Conservation (phyloP, 1,140 invertebrate genomes). For the Sminthurides bifidus region DNA sequence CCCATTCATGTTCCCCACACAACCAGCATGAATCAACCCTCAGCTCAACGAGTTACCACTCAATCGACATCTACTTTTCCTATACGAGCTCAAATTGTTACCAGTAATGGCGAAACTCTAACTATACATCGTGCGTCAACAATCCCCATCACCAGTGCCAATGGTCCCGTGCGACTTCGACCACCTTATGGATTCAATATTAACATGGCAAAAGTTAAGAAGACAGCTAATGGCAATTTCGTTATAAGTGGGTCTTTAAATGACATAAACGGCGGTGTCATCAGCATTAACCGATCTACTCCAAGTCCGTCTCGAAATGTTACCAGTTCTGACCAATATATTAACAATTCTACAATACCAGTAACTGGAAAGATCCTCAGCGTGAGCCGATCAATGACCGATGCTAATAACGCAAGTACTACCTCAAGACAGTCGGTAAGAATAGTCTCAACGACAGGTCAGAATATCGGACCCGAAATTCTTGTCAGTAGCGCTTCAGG, state of each 20-base stretch:
- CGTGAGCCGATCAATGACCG: too few relatives aligned
- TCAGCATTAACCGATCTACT: background rate
- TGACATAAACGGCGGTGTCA: background rate
- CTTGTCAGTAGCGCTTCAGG: too few relatives aligned
- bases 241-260: constrained; percentile 4
- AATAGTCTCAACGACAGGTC: too few relatives aligned
- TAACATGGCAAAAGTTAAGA: constrained; percentile 16
- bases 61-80: too few relatives aligned
- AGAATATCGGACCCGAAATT: too few relatives aligned
- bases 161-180: constrained; percentile 10
- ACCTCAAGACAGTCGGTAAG: too few relatives aligned
- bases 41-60: too few relatives aligned
- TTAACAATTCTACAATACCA: constrained; percentile 4
- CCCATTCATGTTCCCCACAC: too few relatives aligned
- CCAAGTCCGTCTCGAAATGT: background rate
- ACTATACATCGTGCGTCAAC: constrained; percentile 27
- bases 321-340: background rate
- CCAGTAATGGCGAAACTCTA: constrained; percentile 29
- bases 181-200: constrained; percentile 12
- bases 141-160: constrained; percentile 2
- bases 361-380: background rate
- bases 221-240: background rate
- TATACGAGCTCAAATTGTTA: constrained; percentile 28
- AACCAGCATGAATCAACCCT: too few relatives aligned
- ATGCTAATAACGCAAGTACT: too few relatives aligned